phyloP scores from a whole-genome alignment of 2,113 vertebrate species.

The Centropristis striata region DNA sequence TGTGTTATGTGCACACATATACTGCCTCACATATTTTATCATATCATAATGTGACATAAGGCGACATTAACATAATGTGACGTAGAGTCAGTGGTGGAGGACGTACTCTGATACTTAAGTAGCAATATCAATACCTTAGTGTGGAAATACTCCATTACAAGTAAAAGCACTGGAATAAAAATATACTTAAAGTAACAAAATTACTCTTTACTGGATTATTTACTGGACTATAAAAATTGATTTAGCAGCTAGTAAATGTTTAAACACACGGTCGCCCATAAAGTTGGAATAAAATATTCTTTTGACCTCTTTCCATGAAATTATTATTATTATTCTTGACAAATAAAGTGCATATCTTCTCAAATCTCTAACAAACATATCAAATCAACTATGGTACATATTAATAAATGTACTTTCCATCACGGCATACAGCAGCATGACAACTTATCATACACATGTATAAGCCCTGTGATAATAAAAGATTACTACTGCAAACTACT shows the following conservation, averaged over 20 bases:
- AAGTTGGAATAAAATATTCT: too few relatives aligned
- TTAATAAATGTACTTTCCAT: neutral
- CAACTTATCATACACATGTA: neutral
- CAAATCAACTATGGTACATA: too few relatives aligned
- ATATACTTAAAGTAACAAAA: neutral
- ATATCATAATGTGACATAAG: neutral
- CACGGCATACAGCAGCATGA: neutral
- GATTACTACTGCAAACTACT: too few relatives aligned
- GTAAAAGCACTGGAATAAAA: neutral
- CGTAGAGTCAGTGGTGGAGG: neutral
- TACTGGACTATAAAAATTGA: too few relatives aligned
- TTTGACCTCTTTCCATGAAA: too few relatives aligned
- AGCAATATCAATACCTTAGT: neutral
- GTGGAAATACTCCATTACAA: neutral
- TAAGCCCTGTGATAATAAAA: too few relatives aligned
- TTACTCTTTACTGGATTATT: too few relatives aligned
- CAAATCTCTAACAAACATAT: too few relatives aligned
- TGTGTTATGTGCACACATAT: neutral
- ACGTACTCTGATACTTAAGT: neutral
- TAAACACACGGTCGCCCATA: too few relatives aligned
- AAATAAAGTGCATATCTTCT: too few relatives aligned
- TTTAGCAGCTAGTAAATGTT: too few relatives aligned
- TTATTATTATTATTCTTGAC: too few relatives aligned
- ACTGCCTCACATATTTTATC: neutral
- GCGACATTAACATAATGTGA: neutral